Evolutionary conservation across 2,888 invertebrate species (phyloP).

Genomic region (Apomyelois bistriatella): DNA sequence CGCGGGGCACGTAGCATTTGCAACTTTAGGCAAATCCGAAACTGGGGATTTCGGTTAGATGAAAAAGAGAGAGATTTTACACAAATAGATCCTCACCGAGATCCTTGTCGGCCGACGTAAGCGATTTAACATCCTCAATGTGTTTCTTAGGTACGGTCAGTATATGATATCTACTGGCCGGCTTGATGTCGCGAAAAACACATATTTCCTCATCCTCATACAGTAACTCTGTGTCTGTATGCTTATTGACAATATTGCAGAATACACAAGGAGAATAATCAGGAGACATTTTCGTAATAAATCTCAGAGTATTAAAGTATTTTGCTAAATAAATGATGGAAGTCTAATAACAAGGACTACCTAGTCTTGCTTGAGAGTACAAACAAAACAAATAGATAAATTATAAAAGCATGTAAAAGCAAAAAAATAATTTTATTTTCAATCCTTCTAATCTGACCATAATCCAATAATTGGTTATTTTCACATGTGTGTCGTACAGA

Average conservation of each 20-base stretch:
- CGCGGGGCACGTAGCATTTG: too few species aligned
- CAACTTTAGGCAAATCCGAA: too few species aligned
- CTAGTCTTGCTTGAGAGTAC: neutral
- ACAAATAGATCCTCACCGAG: conserved; percentile 83
- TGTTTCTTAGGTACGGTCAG: conserved; percentile 89
- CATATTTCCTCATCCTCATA: conserved; percentile 87
- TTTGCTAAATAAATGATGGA: neutral
- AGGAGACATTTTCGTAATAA: conserved; percentile 15
- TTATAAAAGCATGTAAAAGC: neutral
- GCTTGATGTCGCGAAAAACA: conserved; percentile 91
- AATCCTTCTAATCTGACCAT: too few species aligned
- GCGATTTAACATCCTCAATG: conserved; percentile 85
- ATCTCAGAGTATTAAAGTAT: neutral
- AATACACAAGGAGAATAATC: conserved; percentile 81
- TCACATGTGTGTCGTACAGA: too few species aligned
- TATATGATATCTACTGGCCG: conserved; percentile 89
- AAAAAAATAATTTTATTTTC: too few species aligned
- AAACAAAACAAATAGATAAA: neutral
- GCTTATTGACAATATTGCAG: conserved; percentile 85
- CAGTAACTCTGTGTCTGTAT: conserved; percentile 81
- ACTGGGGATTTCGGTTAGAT: too few species aligned
- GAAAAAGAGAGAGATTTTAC: neutral
- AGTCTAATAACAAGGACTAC: conserved; percentile 6
- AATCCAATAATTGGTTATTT: too few species aligned
- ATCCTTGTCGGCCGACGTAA: conserved; percentile 82